Evolutionary conservation across 2,797 vertebrate species (phyloP), one percentile per base, ranked within the genome.

Genomic region (Gastrophryne carolinensis): DNA sequence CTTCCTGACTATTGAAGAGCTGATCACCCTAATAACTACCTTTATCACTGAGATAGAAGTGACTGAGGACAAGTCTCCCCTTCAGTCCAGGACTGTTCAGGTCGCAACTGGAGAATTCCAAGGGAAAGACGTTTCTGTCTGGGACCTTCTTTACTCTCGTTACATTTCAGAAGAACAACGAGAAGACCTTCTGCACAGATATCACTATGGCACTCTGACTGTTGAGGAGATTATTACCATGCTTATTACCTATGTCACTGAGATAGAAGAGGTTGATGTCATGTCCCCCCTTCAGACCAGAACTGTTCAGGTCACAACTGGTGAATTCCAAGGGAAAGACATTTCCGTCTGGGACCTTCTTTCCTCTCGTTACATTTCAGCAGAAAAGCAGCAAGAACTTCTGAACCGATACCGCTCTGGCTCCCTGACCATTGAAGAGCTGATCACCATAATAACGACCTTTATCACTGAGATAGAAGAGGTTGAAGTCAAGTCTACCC

Each of bases 281-380:
- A 87, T 87, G 80, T 34, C 81, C 6, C 82, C 11, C 49, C 57
- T 81, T 89, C 41, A 88, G 80, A 72, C 83, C 91, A 19, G 0
- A 89, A 88, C 0, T 19, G 90, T 0, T 2, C 88, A 2, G 80
- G 37, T 8, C 83, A 87, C 1, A 73, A 78, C 24, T 54, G 90
- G 91, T 1, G 89, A 89, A 75, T 90, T 90, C 79, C 84, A 78
- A 15, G 92, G 91, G 29, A 89, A 90, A 86, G 89, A 83, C 2
- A 12, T 92, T 4, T 93, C 94, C 0, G 39, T 94, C 58, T 86
- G 94, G 91, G 92, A 95, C 61, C 83, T 96, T 63, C 88, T 96
- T 53, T 93, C 93, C 74, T 94, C 94, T 17, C 89, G 87, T 24
- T 88, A 92, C 29, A 74, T 96, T 69, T 83, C 89, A 3, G 88